Evolutionary conservation across 1,140 invertebrate genomes (phyloP).

Genomic region (Brachionus sp.): DNA sequence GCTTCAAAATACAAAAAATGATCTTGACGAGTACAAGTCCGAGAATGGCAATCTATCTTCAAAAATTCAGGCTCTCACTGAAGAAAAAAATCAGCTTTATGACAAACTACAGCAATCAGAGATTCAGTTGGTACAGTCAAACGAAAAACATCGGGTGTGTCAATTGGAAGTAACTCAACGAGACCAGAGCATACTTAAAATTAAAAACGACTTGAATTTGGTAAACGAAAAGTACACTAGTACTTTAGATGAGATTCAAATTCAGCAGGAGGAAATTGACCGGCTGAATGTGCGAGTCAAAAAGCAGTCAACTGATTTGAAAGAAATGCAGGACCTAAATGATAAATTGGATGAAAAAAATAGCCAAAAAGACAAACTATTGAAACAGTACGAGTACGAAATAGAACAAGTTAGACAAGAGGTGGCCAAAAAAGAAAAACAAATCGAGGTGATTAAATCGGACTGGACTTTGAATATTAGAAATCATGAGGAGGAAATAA

Average conservation of each 20-base stretch:
- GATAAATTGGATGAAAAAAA: conserved; percentile 6
- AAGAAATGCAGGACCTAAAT: conserved; percentile 7
- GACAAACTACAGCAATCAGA: conserved; percentile 1
- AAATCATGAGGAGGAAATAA: conserved; percentile 40
- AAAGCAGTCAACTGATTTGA: conserved; percentile 21
- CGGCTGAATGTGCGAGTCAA: conserved; percentile 8
- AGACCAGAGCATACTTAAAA: conserved; percentile 39
- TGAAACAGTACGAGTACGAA: conserved; percentile 30
- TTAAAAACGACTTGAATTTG: background rate
- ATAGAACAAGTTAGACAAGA: conserved; percentile 24
- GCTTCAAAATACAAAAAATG: conserved; percentile 11
- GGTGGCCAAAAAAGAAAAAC: background rate
- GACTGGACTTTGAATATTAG: conserved; percentile 31
- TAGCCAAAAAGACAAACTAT: background rate
- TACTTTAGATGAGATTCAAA: background rate
- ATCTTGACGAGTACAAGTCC: background rate
- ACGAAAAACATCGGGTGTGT: conserved; percentile 31
- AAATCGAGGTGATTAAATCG: background rate
- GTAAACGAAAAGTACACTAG: background rate
- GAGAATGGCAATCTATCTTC: background rate
- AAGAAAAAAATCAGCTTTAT: conserved; percentile 37
- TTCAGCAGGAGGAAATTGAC: conserved; percentile 24
- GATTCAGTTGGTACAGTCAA: background rate
- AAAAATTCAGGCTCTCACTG: background rate
- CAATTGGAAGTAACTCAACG: conserved; percentile 37